Base-by-base conservation (phyloP, 2,113 vertebrate species). In the Ophthalmolycus amberensis region DNA sequence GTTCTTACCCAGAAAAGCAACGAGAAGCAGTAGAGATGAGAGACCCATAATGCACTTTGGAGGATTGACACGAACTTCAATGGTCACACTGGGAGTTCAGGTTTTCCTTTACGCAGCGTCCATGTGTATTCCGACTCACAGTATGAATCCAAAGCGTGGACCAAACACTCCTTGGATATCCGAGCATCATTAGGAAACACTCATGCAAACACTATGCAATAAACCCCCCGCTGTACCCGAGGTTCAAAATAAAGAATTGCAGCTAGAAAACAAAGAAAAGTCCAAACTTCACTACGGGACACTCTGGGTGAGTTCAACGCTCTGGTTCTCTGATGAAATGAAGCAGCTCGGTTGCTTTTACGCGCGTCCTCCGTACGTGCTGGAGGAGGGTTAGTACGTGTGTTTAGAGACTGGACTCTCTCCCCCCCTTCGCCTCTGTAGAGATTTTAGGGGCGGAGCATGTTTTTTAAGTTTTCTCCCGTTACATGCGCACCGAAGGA, bases 1-100 rank as follows among this genome's bases (percentile, higher is more conserved):
- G 37, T n/a, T 76, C 90, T 93, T 86, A 93, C 92, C 92, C 42
- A 87, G 40, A 72, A 89, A 52, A 66, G 75, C 83, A 32, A 85
- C 3, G 20, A 94, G 84, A 1, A 92, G 54, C 70, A 91, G 72
- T 0, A 73, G 9, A n/a, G 69, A 58, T 52, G 78, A 67, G 22
- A 71, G 64, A 58, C 73, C 85, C 93, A 94, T 94, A 42, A 64
- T 62, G 82, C 62, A 40, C 38, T 68, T 11, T 58, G n/a, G 37
- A 40, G 22, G 48, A 11, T 4, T 27, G 5, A 70, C 54, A 52
- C 38, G 3, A 78, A 11, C 34, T 70, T 89, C 32, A 72, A 66
- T 40, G 75, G 63, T 79, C 54, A 25, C 73, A 79, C 64, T 25
- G 29, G 7, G 27, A 56, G 60, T 48, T 74, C 27, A 32, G 8